phyloP scores from a whole-genome alignment of 2,113 vertebrate genomes.

The Leptosomus discolor region DNA sequence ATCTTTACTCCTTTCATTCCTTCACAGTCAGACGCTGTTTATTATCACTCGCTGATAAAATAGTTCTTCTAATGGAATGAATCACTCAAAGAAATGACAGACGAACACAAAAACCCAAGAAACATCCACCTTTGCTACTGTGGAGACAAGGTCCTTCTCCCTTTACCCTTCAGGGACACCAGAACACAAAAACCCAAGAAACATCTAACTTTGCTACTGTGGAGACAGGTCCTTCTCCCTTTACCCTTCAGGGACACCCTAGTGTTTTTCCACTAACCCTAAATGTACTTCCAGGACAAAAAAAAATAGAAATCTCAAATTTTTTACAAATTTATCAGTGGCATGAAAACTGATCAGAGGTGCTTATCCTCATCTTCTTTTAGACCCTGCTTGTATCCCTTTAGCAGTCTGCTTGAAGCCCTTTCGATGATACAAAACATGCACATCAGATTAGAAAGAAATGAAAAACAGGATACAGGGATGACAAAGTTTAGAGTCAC shows the following conservation, averaged over 20 bases:
- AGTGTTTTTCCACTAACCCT: not conserved
- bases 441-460: not conserved
- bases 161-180: too few relatives aligned
- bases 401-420: not conserved
- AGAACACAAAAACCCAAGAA: accelerated
- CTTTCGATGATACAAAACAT: accelerated
- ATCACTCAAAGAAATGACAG: not conserved
- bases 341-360: not conserved
- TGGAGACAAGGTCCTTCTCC: not conserved
- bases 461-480: not conserved
- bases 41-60: not conserved
- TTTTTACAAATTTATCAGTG: not conserved
- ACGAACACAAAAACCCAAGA: accelerated
- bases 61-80: not conserved
- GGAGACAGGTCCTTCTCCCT: not conserved
- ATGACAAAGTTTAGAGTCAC: not conserved
- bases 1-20: not conserved
- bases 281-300: not conserved
- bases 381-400: not conserved
- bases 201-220: not conserved
- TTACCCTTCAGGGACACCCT: too few relatives aligned
- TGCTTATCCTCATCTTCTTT: not conserved
- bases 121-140: not conserved
- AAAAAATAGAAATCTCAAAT: not conserved
- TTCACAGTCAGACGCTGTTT: not conserved